phyloP scores from a whole-genome alignment of 2,888 invertebrate genomes.

The Mimachlamys varia region DNA sequence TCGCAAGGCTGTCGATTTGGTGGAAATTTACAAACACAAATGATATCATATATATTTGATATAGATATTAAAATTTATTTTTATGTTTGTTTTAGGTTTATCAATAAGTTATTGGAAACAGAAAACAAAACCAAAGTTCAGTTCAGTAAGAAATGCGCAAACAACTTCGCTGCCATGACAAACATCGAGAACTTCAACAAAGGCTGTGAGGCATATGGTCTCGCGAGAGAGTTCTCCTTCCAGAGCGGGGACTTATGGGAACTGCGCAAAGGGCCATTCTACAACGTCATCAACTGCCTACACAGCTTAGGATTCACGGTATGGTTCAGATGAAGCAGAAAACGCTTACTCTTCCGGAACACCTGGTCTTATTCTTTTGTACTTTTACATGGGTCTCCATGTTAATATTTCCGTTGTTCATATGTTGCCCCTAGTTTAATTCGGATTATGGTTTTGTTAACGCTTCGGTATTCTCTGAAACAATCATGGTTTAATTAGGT shows the following conservation, averaged over 20 bases:
- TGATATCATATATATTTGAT: no score
- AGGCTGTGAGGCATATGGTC: conserved; percentile 71
- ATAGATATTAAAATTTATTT: no score
- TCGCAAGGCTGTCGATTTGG: no score
- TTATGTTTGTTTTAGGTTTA: conserved; percentile 64
- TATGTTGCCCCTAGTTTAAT: no score
- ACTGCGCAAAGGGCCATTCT: conserved; percentile 75
- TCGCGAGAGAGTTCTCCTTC: conserved; percentile 70
- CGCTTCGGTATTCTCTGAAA: no score
- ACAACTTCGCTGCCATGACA: conserved; percentile 78
- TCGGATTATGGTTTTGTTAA: no score
- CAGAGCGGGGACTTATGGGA: conserved; percentile 77
- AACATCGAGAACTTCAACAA: conserved; percentile 78
- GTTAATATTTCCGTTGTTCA: no score
- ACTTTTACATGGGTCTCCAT: no score
- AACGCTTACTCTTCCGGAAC: no score
- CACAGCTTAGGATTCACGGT: conserved; percentile 77
- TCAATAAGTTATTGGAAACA: conserved; percentile 74
- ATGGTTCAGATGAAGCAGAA: no score
- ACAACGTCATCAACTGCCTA: conserved; percentile 77
- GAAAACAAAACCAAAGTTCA: conserved; percentile 67
- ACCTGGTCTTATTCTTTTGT: no score
- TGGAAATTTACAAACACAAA: no score
- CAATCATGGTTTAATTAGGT: conserved; percentile 34
- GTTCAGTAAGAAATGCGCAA: conserved; percentile 73